Conservation (phyloP, 2,113 vertebrate species). For the Trogon melanurus region DNA sequence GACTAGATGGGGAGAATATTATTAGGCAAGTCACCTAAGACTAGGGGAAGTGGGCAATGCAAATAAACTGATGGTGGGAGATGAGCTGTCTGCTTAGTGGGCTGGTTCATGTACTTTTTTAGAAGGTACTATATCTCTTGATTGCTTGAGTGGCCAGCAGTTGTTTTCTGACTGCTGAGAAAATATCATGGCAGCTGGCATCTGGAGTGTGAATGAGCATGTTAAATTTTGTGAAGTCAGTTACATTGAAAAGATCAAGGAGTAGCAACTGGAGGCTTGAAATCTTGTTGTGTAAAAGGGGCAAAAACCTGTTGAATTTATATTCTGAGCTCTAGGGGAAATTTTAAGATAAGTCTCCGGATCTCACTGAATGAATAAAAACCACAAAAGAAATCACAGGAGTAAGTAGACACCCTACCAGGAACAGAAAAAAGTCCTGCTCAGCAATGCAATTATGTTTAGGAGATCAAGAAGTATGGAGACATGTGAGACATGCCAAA, state of each 20-base stretch:
- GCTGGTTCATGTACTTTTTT: neutral
- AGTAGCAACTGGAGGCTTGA: neutral
- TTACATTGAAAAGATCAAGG: neutral
- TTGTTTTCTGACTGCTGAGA: neutral
- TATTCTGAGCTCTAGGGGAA: neutral
- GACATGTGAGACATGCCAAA: slow-evolving; percentile 2
- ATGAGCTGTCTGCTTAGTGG: neutral
- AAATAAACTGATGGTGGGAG: neutral
- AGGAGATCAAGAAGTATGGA: neutral
- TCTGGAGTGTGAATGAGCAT: neutral
- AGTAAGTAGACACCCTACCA: slow-evolving; percentile 8
- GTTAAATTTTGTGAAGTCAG: neutral
- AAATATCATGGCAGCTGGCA: neutral
- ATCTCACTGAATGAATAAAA: neutral
- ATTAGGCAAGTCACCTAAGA: neutral
- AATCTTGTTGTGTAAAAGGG: neutral
- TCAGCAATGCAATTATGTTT: neutral
- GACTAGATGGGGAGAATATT: neutral
- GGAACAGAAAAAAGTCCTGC: neutral
- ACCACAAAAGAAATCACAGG: neutral
- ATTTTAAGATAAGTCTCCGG: neutral
- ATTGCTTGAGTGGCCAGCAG: neutral
- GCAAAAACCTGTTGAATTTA: neutral
- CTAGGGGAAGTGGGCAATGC: neutral
- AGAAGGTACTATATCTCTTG: neutral